phyloP scores from a whole-genome alignment of 2,797 vertebrate species.

The Sebastes aleutianus region DNA sequence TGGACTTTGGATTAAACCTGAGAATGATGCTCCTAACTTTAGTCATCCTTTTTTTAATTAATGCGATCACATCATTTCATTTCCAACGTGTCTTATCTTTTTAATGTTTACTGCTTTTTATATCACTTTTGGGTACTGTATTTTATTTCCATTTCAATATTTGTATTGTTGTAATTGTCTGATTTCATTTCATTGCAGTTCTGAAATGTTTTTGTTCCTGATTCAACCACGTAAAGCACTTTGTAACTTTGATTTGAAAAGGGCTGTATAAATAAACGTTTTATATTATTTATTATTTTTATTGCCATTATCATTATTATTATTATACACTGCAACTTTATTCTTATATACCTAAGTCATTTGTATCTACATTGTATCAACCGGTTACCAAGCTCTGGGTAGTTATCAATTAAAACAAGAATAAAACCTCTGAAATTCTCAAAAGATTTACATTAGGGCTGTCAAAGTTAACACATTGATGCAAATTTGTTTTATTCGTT shows the following conservation, averaged over 20 bases:
- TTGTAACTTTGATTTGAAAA: not conserved
- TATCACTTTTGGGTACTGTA: not conserved
- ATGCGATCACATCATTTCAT: not conserved
- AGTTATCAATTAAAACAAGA: not conserved
- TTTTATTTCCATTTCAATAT: not conserved
- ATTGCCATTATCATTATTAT: too few species aligned
- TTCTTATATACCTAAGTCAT: not conserved
- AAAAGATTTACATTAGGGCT: not conserved
- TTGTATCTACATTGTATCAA: not conserved
- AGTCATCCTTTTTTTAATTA: not conserved
- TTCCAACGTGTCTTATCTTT: not conserved
- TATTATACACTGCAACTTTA: not conserved
- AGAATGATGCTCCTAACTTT: not conserved
- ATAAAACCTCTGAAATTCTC: not conserved
- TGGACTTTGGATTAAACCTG: not conserved
- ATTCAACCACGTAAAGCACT: not conserved
- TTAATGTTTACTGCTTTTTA: not conserved
- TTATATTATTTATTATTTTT: not conserved
- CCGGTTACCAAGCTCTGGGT: not conserved
- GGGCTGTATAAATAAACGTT: not conserved
- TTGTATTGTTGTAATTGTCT: not conserved
- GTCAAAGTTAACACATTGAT: too few species aligned
- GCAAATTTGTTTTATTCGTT: fast-evolving
- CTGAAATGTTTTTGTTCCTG: not conserved
- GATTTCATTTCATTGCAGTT: not conserved